Conservation (phyloP, 2,888 invertebrate species). For the Drosophila cracens region DNA sequence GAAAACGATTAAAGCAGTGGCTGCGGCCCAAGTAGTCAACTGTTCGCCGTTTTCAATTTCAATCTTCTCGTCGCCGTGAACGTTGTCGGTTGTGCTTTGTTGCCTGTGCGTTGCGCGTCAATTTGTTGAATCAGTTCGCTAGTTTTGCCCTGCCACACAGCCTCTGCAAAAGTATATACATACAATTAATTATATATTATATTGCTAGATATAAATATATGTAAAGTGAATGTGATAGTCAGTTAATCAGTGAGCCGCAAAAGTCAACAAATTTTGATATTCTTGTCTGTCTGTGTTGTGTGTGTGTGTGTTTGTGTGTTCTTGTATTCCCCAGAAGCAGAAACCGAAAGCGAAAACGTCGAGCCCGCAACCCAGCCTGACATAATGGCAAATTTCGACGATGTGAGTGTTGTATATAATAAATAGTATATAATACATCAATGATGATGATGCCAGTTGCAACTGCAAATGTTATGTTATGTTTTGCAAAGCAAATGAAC, state of each 20-base stretch:
- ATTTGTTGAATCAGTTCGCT: constrained; percentile 33
- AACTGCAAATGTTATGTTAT: constrained; percentile 45
- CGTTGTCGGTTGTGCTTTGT: constrained; percentile 51
- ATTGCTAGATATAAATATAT: constrained; percentile 9
- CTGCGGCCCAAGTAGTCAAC: constrained; percentile 37
- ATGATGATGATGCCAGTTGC: constrained; percentile 27
- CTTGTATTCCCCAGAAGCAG: constrained; percentile 65
- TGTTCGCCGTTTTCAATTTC: constrained; percentile 47
- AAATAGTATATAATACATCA: not conserved
- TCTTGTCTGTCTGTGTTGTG: constrained; percentile 19
- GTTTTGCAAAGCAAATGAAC: constrained; percentile 35
- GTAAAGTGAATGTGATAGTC: constrained; percentile 58
- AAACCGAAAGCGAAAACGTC: constrained; percentile 63
- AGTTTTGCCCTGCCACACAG: constrained; percentile 25
- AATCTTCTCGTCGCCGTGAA: constrained; percentile 54
- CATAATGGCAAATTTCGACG: constrained; percentile 83
- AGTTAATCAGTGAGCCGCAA: constrained; percentile 11
- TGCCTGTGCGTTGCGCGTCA: constrained; percentile 10
- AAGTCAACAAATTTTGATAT: constrained; percentile 45
- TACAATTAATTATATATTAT: not conserved
- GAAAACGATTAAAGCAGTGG: constrained; percentile 50
- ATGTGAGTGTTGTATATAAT: constrained; percentile 78
- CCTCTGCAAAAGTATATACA: constrained; percentile 39
- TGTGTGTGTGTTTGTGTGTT: constrained; percentile 18
- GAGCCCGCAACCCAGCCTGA: constrained; percentile 61